Percentiles rank a stretch among this genome's conserved stretches.
Evolutionary conservation across 2,797 vertebrate species (phyloP).

Genomic region (Toxotes lorentzi): DNA sequence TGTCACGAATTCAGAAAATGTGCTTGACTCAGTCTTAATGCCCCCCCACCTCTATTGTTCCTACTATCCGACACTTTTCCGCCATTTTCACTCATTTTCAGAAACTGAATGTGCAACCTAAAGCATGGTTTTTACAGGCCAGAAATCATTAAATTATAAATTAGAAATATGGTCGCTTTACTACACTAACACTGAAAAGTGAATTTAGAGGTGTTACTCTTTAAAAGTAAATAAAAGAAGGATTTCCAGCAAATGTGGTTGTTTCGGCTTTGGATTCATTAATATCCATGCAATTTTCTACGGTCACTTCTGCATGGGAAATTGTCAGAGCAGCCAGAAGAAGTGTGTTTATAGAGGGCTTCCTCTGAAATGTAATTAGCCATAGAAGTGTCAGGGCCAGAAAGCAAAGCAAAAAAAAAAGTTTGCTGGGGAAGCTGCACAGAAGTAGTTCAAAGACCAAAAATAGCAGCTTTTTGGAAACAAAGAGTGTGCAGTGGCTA

Average conservation of each 20-base stretch:
- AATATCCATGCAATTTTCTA: slow-evolving; percentile 28
- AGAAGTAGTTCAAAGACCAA: slow-evolving; percentile 12
- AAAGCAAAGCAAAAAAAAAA: slow-evolving; percentile 6
- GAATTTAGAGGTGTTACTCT: neutral
- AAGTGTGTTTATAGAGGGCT: neutral
- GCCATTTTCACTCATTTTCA: neutral
- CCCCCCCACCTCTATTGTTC: neutral
- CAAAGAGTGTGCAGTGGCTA: slow-evolving; percentile 10
- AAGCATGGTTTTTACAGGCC: neutral
- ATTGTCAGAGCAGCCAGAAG: slow-evolving; percentile 11
- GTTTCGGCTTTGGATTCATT: slow-evolving; percentile 35
- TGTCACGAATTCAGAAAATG: neutral
- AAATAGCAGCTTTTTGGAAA: slow-evolving; percentile 30
- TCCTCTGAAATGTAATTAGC: slow-evolving; percentile 26
- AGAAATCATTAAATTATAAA: neutral
- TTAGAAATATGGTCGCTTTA: neutral
- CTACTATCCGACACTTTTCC: neutral
- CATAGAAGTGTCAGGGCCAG: slow-evolving; percentile 15
- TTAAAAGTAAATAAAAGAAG: neutral
- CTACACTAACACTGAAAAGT: neutral
- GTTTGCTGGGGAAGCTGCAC: slow-evolving; percentile 23
- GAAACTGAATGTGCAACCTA: neutral
- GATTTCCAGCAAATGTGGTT: slow-evolving; percentile 14
- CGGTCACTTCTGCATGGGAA: neutral
- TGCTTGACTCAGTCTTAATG: neutral